Conservation (phyloP, 64 coral and sea anemone species). For the Pocillopora verrucosa region DNA sequence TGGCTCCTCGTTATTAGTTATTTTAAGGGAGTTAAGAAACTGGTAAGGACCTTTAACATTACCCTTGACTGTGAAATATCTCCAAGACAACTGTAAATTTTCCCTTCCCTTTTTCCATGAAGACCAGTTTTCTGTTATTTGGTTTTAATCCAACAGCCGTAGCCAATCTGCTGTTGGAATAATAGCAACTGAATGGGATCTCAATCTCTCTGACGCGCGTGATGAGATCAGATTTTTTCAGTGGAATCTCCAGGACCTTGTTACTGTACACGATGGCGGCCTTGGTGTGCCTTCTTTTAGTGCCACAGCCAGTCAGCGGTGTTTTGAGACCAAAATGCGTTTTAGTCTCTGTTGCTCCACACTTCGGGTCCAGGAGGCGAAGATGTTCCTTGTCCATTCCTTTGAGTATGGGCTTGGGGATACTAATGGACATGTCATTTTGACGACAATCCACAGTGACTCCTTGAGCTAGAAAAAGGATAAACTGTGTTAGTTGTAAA, state of each 20-base stretch:
- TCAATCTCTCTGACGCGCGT: neutral
- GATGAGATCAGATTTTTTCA: neutral
- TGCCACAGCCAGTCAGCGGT: neutral
- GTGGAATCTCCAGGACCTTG: neutral
- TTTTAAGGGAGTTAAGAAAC: neutral
- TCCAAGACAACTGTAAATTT: conserved; percentile 6
- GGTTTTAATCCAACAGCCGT: neutral
- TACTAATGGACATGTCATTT: conserved; percentile 7
- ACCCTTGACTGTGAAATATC: neutral
- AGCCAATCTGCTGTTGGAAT: neutral
- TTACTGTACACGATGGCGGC: neutral
- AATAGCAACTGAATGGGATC: conserved; percentile 20
- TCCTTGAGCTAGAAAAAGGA: neutral
- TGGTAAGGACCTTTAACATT: too few relatives aligned
- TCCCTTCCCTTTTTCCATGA: conserved; percentile 8
- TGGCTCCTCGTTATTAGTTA: too few relatives aligned
- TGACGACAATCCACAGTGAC: neutral
- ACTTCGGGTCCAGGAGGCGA: neutral
- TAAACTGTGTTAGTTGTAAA: neutral
- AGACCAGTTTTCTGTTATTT: neutral
- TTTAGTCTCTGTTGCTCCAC: neutral
- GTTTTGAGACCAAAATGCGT: neutral
- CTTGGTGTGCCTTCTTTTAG: neutral
- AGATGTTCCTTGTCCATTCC: conserved; percentile 2
- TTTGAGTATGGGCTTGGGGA: conserved; percentile 10